phyloP scores from a whole-genome alignment of 37 sponge, comb jelly and placozoan genomes.

The Ianthella basta region DNA sequence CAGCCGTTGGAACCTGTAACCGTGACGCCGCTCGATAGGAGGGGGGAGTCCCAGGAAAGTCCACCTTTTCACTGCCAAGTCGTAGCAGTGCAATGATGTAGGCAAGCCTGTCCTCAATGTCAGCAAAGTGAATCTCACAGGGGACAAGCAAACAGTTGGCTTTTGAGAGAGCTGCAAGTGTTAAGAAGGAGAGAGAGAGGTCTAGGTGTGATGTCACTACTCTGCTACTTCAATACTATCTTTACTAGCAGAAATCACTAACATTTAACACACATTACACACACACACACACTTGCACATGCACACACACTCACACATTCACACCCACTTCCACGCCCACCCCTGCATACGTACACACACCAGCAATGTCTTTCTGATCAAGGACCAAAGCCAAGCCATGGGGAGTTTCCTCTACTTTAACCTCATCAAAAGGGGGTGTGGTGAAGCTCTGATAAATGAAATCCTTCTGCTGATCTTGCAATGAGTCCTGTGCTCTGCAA shows the following conservation, averaged over 20 bases:
- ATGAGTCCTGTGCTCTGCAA: not conserved
- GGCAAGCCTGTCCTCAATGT: not conserved
- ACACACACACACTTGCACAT: no score
- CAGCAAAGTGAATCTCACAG: not conserved
- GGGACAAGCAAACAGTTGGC: not conserved
- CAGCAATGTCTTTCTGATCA: not conserved
- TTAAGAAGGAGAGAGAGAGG: not conserved
- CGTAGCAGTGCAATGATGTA: not conserved
- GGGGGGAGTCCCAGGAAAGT: not conserved
- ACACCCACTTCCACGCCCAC: no score
- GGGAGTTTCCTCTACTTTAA: slow-evolving; percentile 8
- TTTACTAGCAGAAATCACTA: no score
- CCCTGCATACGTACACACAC: not conserved
- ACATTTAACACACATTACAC: no score
- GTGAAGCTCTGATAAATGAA: not conserved
- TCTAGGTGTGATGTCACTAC: no score
- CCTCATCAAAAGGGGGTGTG: slow-evolving; percentile 26
- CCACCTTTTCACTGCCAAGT: not conserved
- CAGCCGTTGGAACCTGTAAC: no score
- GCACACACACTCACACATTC: no score
- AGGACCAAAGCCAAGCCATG: slow-evolving; percentile 1
- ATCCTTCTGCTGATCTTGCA: not conserved
- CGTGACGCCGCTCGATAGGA: no score
- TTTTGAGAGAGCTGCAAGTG: not conserved
- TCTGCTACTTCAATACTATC: no score